These are phyloP conservation scores for Gorsachius goisagi DNA, from an alignment of 2,113 vertebrate species.

Conservation along the genomic window DNA sequence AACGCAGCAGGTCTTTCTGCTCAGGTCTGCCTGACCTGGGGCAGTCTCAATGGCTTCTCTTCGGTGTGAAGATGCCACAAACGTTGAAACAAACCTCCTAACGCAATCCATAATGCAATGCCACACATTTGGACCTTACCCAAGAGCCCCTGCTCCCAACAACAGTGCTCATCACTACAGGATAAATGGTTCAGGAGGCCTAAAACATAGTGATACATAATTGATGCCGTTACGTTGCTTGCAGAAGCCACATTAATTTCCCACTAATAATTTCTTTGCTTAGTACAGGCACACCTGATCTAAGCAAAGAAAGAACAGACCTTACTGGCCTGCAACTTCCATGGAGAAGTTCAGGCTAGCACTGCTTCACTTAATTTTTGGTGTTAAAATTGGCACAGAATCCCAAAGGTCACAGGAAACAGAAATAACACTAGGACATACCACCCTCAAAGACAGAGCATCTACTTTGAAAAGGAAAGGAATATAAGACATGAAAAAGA, in stretches of 20 bases:
- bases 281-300: neutral
- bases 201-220: neutral
- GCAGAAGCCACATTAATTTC: neutral
- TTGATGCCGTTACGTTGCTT: neutral
- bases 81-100: neutral
- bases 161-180: slow-evolving; percentile 15
- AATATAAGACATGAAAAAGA: neutral
- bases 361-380: neutral
- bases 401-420: neutral
- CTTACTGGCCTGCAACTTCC: neutral
- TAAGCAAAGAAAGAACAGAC: neutral
- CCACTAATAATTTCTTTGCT: neutral
- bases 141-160: neutral
- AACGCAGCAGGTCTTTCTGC: neutral
- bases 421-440: neutral
- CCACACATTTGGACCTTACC: neutral
- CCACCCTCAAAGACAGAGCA: neutral
- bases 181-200: slow-evolving; percentile 30
- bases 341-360: neutral
- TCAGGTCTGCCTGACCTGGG: neutral
- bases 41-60: neutral
- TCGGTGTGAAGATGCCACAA: neutral
- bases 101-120: neutral
- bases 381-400: slow-evolving; percentile 2
- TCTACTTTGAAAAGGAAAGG: neutral